A percentile compares a stretch with the other conserved stretches of the same genome.
phyloP scores from a whole-genome alignment of 2,888 invertebrate genomes.

The Bhutanitis thaidina region DNA sequence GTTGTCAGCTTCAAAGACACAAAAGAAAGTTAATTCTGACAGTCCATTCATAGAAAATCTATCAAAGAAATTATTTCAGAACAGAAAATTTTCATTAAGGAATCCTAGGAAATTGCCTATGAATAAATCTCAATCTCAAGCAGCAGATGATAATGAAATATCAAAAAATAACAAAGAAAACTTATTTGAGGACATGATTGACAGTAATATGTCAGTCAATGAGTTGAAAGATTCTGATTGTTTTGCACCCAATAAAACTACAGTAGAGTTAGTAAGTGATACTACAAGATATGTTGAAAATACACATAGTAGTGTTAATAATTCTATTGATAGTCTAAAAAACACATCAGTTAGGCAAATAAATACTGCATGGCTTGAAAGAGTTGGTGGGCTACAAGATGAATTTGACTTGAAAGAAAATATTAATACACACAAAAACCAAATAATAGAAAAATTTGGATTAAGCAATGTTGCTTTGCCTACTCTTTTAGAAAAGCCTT shows the following conservation, averaged over 20 bases:
- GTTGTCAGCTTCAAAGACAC: slow-evolving; percentile 38
- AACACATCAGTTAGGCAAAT: slow-evolving; percentile 46
- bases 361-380: slow-evolving; percentile 65
- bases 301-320: slow-evolving; percentile 1
- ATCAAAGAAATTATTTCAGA: slow-evolving; percentile 85
- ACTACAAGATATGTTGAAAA: background rate
- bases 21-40: background rate
- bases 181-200: background rate
- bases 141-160: slow-evolving; percentile 23
- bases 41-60: slow-evolving; percentile 72
- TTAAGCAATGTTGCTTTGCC: slow-evolving; percentile 50
- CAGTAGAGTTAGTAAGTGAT: background rate
- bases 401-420: slow-evolving; percentile 16
- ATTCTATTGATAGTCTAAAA: slow-evolving; percentile 30
- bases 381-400: slow-evolving; percentile 61
- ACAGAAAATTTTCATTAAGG: slow-evolving; percentile 84
- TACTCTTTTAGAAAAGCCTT: slow-evolving; percentile 39
- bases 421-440: slow-evolving; percentile 1
- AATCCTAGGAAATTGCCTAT: slow-evolving; percentile 85
- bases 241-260: background rate
- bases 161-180: slow-evolving; percentile 25
- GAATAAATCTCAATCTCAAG: slow-evolving; percentile 35
- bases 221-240: slow-evolving; percentile 5
- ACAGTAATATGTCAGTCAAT: slow-evolving; percentile 11
- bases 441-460: slow-evolving; percentile 48